These are phyloP conservation scores for Perizoma flavofasciatum DNA, from an alignment of 2,888 invertebrate genomes.

Conservation along the genomic window DNA sequence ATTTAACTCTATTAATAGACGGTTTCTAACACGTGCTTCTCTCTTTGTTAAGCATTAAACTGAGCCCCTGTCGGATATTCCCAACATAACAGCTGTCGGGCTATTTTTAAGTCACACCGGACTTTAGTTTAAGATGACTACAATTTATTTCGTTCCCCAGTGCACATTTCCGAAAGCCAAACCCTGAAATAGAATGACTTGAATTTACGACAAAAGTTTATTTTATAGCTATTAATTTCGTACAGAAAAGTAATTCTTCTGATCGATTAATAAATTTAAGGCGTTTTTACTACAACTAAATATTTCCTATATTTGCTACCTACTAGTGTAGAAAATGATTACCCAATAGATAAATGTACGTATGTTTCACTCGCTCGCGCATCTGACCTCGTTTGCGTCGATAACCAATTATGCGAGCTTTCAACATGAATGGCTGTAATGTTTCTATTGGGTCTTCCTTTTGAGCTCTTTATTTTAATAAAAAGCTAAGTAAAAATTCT, in stretches of 20 bases:
- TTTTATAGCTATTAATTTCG: slow-evolving; percentile 12
- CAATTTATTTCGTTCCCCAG: slow-evolving; percentile 36
- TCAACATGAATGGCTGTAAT: slow-evolving; percentile 11
- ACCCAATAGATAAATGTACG: not conserved
- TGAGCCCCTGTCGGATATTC: slow-evolving; percentile 64
- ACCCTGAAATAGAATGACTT: slow-evolving; percentile 12
- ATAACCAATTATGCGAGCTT: slow-evolving; percentile 20
- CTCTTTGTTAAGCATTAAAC: slow-evolving; percentile 58
- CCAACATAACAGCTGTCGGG: slow-evolving; percentile 72
- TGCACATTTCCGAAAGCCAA: slow-evolving; percentile 28
- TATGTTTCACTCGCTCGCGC: slow-evolving; percentile 15
- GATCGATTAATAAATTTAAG: slow-evolving; percentile 4
- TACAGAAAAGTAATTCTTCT: slow-evolving; percentile 6
- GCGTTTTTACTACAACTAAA: not conserved
- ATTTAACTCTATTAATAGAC: slow-evolving; percentile 38
- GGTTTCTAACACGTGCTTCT: slow-evolving; percentile 50
- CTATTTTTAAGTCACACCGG: slow-evolving; percentile 73
- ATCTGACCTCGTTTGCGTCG: slow-evolving; percentile 19
- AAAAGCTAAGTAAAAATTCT: slow-evolving; percentile 3
- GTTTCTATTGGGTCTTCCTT: slow-evolving; percentile 10
- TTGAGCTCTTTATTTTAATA: slow-evolving; percentile 18
- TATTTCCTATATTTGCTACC: not conserved
- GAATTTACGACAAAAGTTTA: slow-evolving; percentile 18
- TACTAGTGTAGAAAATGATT: too few relatives aligned
- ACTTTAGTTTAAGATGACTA: slow-evolving; percentile 57